Evolutionary conservation across 2,888 invertebrate species (phyloP), one percentile per base, ranked within the genome.

Genomic region (Drosophila silvestris): DNA sequence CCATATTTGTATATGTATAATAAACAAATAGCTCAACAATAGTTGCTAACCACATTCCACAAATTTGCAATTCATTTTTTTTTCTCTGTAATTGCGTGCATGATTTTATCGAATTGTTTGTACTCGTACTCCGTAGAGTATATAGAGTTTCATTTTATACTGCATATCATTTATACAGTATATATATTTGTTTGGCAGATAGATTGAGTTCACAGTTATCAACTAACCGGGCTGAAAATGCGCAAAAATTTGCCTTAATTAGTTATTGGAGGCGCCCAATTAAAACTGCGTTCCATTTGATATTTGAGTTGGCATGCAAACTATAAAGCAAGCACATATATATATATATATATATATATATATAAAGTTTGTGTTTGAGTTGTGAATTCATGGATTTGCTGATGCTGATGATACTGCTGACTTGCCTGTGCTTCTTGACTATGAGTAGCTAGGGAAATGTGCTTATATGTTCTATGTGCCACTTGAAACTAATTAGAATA

Each of bases 401-500:
- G 26, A 32, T 62, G 71, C 16, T 35, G 61, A 16, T 58, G 44
- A 22, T 57, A 26, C n/a, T 44, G 41, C 44, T 30, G 63, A 47
- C 26, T 51, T 67, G 71, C 37, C 52, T 50, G 66, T 33, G 19
- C 50, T 12, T 53, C 53, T 28, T 64, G 54, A 50, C 51, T 41
- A 71, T 73, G 66, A 37, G 51, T 54, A 72, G 65, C 65, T 51
- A 54, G 79, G 76, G 59, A 67, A 86, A 74, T 67, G 68, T 78
- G 76, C 82, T 86, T 86, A 89, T 74, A 89, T 81, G 73, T 74
- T 71, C 69, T 64, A 66, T 70, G 81, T 37, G 75, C 79, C 67
- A 79, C 88, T 87, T 71, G 52, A 87, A 84, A 84, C 79, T 89
- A 83, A 85, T 89, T 86, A 86, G 67, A 75, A 84, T 75, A 74